These are phyloP conservation scores for Scaeva pyrastri DNA, from an alignment of 2,888 invertebrate genomes.

Conservation along the genomic window DNA sequence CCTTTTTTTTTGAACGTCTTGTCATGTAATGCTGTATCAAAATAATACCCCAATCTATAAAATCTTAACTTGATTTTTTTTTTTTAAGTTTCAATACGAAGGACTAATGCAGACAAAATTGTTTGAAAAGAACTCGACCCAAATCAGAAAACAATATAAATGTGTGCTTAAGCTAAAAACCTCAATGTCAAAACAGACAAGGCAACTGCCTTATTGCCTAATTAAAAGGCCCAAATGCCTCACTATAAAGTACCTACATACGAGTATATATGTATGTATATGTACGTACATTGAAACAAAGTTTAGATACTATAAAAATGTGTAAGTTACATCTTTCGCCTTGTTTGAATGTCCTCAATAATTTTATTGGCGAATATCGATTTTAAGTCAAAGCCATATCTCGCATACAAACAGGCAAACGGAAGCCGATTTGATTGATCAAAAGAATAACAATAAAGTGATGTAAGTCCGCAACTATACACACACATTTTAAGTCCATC, in stretches of 20 bases:
- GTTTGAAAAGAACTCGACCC: conserved; percentile 38
- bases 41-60: not conserved
- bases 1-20: too few species aligned
- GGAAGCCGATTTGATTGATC: conserved; percentile 53
- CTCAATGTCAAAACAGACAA: conserved; percentile 11
- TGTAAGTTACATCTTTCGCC: not conserved
- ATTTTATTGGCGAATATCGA: conserved; percentile 29
- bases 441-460: conserved; percentile 32
- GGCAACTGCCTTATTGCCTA: conserved; percentile 10
- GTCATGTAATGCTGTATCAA: too few species aligned
- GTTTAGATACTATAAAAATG: not conserved
- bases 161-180: not conserved
- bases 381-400: conserved; percentile 36
- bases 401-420: not conserved
- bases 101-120: conserved; percentile 35
- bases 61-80: not conserved
- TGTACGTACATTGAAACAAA: not conserved
- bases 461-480: not conserved
- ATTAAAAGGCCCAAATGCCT: conserved; percentile 19
- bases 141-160: conserved; percentile 30
- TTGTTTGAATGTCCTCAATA: conserved; percentile 20
- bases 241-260: not conserved
- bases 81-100: not conserved
- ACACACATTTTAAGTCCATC: not conserved
- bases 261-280: not conserved